Percentiles rank a stretch among this genome's conserved stretches.
phyloP scores from a whole-genome alignment of 37 sponge, comb jelly and placozoan genomes.

The Amphimedon queenslandica region DNA sequence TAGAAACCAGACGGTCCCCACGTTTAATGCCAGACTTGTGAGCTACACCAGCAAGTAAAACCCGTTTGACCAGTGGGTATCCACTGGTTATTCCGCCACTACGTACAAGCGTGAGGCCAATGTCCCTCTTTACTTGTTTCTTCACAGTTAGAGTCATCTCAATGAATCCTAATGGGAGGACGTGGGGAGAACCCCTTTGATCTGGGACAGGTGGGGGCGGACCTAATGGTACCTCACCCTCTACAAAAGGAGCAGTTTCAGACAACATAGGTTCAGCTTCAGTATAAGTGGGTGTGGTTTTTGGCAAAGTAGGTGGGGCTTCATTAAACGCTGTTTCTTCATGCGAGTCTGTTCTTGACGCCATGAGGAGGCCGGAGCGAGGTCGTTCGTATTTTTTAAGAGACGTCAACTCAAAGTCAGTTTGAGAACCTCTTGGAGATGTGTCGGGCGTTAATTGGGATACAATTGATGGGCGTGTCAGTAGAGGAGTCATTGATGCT shows the following conservation, averaged over 20 bases:
- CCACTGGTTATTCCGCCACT: slow-evolving; percentile 24
- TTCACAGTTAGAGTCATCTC: slow-evolving; percentile 36
- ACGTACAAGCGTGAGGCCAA: slow-evolving; percentile 60
- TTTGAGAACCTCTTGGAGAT: not conserved
- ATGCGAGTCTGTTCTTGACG: not conserved
- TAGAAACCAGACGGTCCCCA: slow-evolving; percentile 68
- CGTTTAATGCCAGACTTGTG: slow-evolving; percentile 42
- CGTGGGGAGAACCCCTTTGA: not conserved
- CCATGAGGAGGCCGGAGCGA: not conserved
- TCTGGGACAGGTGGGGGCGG: not conserved
- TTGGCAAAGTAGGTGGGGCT: not conserved
- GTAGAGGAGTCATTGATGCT: slow-evolving; percentile 6
- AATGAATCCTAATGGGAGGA: slow-evolving; percentile 19
- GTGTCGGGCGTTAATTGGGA: not conserved
- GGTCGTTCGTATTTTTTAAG: not conserved
- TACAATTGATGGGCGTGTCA: slow-evolving; percentile 3
- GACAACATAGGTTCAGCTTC: not conserved
- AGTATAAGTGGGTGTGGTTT: not conserved
- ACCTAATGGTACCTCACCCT: not conserved
- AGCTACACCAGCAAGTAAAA: slow-evolving; percentile 54
- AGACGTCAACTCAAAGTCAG: not conserved
- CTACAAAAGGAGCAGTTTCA: not conserved
- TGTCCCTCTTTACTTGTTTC: slow-evolving; percentile 23
- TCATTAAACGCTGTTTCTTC: not conserved
- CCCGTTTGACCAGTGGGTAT: slow-evolving; percentile 45